Conservation (phyloP, 2,113 vertebrate species). For the Tursiops truncatus region DNA sequence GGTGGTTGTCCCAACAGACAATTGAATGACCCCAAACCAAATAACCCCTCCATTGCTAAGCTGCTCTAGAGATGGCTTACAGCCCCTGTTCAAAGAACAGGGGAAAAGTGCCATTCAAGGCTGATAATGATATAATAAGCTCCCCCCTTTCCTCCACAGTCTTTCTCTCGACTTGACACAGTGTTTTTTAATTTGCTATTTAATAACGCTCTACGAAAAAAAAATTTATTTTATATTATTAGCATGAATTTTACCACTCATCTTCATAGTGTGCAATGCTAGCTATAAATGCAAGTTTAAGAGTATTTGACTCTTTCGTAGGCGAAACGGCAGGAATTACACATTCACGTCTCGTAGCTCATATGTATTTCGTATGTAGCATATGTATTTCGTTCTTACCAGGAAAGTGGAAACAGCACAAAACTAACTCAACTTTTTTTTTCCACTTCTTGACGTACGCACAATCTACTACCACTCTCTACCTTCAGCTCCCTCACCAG, state of each 20-base stretch:
- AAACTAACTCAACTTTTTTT: background rate
- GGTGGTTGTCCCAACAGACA: no score
- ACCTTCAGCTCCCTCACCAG: background rate
- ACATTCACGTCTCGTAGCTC: fast-evolving
- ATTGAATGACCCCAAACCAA: background rate
- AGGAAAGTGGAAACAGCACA: background rate
- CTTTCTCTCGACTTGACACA: background rate
- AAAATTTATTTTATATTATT: background rate
- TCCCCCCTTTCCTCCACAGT: background rate
- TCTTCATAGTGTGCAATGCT: background rate
- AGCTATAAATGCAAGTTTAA: background rate
- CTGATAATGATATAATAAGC: background rate
- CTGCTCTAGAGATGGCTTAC: no score
- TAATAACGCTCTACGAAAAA: background rate
- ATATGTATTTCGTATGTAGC: background rate
- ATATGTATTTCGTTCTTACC: no score
- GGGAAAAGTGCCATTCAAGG: fast-evolving
- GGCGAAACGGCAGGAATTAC: no score
- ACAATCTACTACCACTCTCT: background rate
- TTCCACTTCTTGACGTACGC: background rate
- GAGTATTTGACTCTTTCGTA: no score
- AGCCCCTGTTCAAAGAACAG: background rate
- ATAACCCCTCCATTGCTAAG: background rate
- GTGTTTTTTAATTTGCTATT: background rate
- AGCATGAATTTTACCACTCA: background rate